Evolutionary conservation across 2,113 vertebrate species (phyloP), one percentile per base, ranked within the genome.

Genomic region (Notothenia rossii): DNA sequence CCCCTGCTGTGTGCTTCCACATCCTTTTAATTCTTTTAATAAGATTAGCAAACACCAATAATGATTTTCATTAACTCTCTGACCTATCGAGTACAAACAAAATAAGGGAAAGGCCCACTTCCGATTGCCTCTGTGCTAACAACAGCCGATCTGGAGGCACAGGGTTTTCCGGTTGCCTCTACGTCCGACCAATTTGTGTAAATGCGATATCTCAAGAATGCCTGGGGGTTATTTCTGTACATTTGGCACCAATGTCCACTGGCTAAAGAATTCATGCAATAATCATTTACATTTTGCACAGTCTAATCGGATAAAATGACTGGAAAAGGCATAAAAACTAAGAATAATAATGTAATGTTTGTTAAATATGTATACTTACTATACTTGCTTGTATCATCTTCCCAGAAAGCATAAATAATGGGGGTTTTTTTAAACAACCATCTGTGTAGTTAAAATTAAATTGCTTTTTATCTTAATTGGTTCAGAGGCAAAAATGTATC

Each of bases 1-100:
- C n/a, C 8, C 22, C 10, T 8, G 11, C 13, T 53, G 15, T 71
- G 5, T 48, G 22, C 22, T 45, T 45, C 29, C n/a, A 29, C 29
- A 29, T 29, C 4, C 29, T 53, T 43, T 64, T 75, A 4, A 65
- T 36, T 22, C 40, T 20, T 75, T 54, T 50, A 66, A 46, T 55
- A 49, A 15, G 11, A 48, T 36, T 46, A 48, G 25, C 20, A 76
- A 65, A 49, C 51, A n/a, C 10, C 36, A 45, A 29, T 29, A 10
- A 45, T 29, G 7, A 36, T 29, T 48, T 17, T 12, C 18, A 12
- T 68, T 45, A 25, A 43, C 53, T 43, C 17, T 56, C 11, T 49
- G 4, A 36, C 1, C 10, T 22, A 25, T 66, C 2, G 11, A 58
- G 12, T 45, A 60, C 10, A 29, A 46, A 69, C 33, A 10, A 7